Percentiles rank a stretch among this genome's conserved stretches.
phyloP scores from a whole-genome alignment of 2,797 vertebrate species.

The Oryzias dopingdopingensis region DNA sequence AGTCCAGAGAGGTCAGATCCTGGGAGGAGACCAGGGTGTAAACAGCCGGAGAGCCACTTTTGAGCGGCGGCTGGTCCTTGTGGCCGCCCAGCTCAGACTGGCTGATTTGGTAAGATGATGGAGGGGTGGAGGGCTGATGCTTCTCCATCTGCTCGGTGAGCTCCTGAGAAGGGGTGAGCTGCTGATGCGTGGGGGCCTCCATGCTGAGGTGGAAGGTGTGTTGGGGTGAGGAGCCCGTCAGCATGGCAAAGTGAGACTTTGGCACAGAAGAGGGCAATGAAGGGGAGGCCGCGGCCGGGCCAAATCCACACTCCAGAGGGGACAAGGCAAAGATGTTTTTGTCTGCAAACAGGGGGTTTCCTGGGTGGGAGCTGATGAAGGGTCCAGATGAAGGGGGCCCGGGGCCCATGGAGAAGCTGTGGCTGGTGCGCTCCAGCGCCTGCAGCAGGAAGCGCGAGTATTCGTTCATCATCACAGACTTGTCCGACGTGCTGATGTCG shows the following conservation, averaged over 20 bases:
- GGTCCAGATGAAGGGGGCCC: constrained; percentile 58
- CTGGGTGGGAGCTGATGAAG: constrained; percentile 56
- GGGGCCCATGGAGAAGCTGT: constrained; percentile 88
- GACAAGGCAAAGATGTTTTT: constrained; percentile 95
- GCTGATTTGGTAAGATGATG: constrained; percentile 87
- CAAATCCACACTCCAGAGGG: constrained; percentile 91
- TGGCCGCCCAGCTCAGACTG: constrained; percentile 84
- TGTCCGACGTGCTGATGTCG: constrained; percentile 86
- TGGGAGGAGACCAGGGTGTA: constrained; percentile 85
- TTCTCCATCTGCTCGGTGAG: constrained; percentile 96
- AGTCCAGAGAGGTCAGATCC: constrained; percentile 88
- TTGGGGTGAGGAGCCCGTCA: constrained; percentile 85
- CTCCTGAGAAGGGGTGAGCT: constrained; percentile 99
- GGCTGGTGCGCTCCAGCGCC: constrained; percentile 96
- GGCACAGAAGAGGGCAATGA: constrained; percentile 86
- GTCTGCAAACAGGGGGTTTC: constrained; percentile 85
- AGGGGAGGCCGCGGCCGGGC: constrained; percentile 83
- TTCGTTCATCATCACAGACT: constrained; percentile 90
- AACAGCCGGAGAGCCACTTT: constrained; percentile 68
- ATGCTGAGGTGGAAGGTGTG: constrained; percentile 91
- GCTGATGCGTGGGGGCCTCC: constrained; percentile 91
- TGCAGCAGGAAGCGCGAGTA: constrained; percentile 99
- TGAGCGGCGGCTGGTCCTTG: constrained; percentile 81
- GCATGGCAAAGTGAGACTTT: constrained; percentile 96
- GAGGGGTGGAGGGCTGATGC: constrained; percentile 77